Percentiles rank a stretch among this genome's conserved stretches.
These are phyloP conservation scores for Malurus melanocephalus DNA, from an alignment of 2,113 vertebrate species.

Conservation along the genomic window DNA sequence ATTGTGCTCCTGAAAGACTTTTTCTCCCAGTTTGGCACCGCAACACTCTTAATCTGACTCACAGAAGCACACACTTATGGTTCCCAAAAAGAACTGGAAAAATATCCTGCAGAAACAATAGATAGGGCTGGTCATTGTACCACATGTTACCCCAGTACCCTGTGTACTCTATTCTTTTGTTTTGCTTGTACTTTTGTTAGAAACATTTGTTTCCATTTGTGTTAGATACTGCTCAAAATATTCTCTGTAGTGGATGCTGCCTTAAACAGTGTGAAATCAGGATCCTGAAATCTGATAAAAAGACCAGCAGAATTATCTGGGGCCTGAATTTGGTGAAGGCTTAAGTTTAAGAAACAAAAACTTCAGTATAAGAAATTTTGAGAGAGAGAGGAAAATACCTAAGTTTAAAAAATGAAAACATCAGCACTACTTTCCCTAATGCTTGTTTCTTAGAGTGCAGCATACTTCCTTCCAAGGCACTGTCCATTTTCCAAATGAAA, in stretches of 20 bases:
- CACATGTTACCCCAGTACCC: neutral
- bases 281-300: neutral
- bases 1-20: neutral
- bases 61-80: rapidly evolving
- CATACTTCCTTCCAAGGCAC: neutral
- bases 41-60: neutral
- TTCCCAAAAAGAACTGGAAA: neutral
- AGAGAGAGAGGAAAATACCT: neutral
- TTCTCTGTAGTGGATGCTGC: neutral
- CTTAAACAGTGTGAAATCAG: neutral
- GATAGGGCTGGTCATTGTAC: neutral
- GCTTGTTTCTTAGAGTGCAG: neutral
- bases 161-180: neutral
- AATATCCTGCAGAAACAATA: neutral
- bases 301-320: neutral
- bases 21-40: neutral
- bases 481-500: neutral
- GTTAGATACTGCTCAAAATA: neutral
- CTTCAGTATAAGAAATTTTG: neutral
- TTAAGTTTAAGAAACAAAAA: neutral
- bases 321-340: neutral
- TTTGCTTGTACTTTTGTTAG: neutral
- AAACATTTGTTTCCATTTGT: neutral
- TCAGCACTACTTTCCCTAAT: neutral
- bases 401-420: neutral